Percentiles rank a stretch among this genome's conserved stretches.
These are phyloP conservation scores for Meteorus cinctellus DNA, from an alignment of 2,888 invertebrate genomes.

Conservation along the genomic window DNA sequence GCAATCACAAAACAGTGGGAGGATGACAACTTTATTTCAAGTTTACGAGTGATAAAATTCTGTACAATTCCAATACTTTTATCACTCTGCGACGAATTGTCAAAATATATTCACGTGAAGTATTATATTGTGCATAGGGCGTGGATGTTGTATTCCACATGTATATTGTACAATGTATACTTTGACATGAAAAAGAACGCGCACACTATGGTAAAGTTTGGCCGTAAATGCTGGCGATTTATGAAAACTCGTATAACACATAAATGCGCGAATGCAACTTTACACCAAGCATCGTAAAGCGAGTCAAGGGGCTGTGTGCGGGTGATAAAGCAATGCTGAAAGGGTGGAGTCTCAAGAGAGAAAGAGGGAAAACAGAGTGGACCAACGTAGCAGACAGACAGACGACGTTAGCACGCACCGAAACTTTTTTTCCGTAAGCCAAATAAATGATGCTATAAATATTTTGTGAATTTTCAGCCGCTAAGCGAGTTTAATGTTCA, in stretches of 20 bases:
- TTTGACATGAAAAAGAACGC: slow-evolving; percentile 31
- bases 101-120: slow-evolving; percentile 5
- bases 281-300: slow-evolving; percentile 45
- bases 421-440: slow-evolving; percentile 59
- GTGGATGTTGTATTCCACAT: slow-evolving; percentile 33
- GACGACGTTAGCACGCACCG: slow-evolving; percentile 41
- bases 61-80: too few relatives aligned
- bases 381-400: slow-evolving; percentile 30
- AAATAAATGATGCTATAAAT: slow-evolving; percentile 64
- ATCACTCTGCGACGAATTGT: too few relatives aligned
- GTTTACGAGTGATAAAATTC: too few relatives aligned
- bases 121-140: slow-evolving; percentile 36
- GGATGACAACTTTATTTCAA: too few relatives aligned
- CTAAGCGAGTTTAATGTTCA: slow-evolving; percentile 18
- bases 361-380: slow-evolving; percentile 2
- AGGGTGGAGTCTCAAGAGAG: slow-evolving; percentile 30
- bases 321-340: slow-evolving; percentile 40
- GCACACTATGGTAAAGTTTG: slow-evolving; percentile 53
- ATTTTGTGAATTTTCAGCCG: slow-evolving; percentile 57
- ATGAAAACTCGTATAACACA: slow-evolving; percentile 63
- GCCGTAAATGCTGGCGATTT: slow-evolving; percentile 60
- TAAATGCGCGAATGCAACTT: slow-evolving; percentile 56
- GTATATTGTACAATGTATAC: neutral
- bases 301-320: slow-evolving; percentile 43
- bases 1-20: too few relatives aligned